Percentiles rank a stretch among this genome's conserved stretches.
These are phyloP conservation scores for Hoplias malabaricus DNA, from an alignment of 2,113 vertebrate genomes.

Conservation along the genomic window DNA sequence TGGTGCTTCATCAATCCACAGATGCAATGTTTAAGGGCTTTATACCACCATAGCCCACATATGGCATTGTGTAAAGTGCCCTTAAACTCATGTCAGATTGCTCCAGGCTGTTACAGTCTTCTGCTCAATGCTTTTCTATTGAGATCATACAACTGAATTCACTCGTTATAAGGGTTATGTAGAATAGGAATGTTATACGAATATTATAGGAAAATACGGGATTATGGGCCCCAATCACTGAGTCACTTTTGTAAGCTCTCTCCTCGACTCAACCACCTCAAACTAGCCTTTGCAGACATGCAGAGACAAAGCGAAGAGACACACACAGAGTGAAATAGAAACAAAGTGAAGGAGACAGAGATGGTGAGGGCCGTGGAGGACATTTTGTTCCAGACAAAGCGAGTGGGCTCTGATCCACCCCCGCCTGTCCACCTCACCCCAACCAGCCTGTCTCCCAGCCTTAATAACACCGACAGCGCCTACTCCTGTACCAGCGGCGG, in stretches of 20 bases:
- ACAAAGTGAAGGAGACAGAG: conserved; percentile 16
- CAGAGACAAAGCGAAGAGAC: not conserved
- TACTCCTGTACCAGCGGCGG: conserved; percentile 40
- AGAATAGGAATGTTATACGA: too few relatives aligned
- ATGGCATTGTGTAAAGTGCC: too few relatives aligned
- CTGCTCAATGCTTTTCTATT: too few relatives aligned
- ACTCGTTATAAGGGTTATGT: too few relatives aligned
- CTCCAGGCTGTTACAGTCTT: too few relatives aligned
- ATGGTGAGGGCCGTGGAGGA: conserved; percentile 34
- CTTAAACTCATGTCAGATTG: too few relatives aligned
- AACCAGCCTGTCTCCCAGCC: conserved; percentile 48
- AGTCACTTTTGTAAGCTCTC: conserved; percentile 3
- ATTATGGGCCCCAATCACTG: too few relatives aligned
- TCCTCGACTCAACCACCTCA: conserved; percentile 23
- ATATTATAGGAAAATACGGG: too few relatives aligned
- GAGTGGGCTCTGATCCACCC: conserved; percentile 41
- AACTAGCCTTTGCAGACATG: conserved; percentile 15
- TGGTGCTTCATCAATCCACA: too few relatives aligned
- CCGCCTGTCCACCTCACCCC: conserved; percentile 46
- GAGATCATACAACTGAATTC: too few relatives aligned
- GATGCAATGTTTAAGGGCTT: too few relatives aligned
- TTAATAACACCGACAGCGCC: conserved; percentile 40
- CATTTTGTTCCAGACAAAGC: conserved; percentile 52
- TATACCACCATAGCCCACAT: too few relatives aligned
- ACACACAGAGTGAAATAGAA: not conserved